Base-by-base conservation (phyloP, 2,888 invertebrate species). In the Sesia apiformis region DNA sequence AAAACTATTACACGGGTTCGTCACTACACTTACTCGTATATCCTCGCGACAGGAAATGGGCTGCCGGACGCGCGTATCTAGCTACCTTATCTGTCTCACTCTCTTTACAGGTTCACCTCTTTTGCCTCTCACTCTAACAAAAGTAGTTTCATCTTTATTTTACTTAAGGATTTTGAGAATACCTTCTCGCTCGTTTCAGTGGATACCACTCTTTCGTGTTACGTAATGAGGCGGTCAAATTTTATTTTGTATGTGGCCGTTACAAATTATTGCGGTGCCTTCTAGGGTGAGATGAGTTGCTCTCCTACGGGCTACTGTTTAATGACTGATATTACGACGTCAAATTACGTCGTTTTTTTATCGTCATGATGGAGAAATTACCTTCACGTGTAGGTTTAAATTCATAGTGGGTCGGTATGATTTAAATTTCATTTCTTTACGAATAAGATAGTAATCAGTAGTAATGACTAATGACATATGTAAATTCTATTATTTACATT, bases 51-150 rank as follows among this genome's bases (percentile, higher is more conserved):
- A 84, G 86, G 88, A 86, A 87, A 77, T 70, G 69, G 56, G 71
- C 69, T 61, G 78, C 82, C 87, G 85, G 86, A 86, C 78, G 83
- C 76, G 70, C 78, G 69, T 87, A 87, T 85, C 86, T 84, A 83
- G 79, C 87, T 78, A 81, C 83, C 77, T 73, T 76, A 74, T 80
- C 83, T 79, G 76, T 84, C 86, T 80, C 80, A 73, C 76, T 84
- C 81, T 72, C 73, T 76, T 73, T 72, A 72, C 75, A 73, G 75
- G 70, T 71, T 71, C 72, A 74, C 76, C 76, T 73, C 73, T 66
- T 70, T 67, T 63, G 65, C 72, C 67, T 81, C 81, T 74, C 76
- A 67, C 72, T 80, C 75, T 63, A 60, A 65, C 70, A 62, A 58
- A 57, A 56, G 61, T 62, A 57, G 57, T 61, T 54, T 67, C 63